Base-by-base conservation (phyloP, 37 sponge, comb jelly and placozoan genomes). In the Geodia barretti region DNA sequence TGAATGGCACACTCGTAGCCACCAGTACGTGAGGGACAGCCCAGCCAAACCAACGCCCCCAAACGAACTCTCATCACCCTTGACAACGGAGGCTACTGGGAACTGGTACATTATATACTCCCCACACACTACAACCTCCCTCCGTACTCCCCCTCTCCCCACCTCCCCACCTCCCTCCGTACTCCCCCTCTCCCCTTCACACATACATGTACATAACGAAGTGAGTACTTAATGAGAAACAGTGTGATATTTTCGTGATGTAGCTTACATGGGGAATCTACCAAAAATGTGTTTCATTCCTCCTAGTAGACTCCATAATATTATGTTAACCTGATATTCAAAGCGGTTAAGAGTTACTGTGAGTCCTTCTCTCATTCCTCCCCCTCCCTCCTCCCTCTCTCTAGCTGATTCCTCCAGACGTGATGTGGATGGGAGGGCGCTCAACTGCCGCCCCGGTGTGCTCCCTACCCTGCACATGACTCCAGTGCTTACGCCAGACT, bases 401-500 rank as follows among this genome's bases (percentile, higher is more conserved):
- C 54, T 14, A 47, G 54, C 7, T 47, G 28, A 37, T 42, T 43
- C 75, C 83, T 65, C 83, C 83, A 32, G 7, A 36, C 30, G 0
- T 17, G 28, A 63, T 28, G 2, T 63, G 64, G 39, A 65, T 73
- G 83, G 74, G 26, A 35, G 35, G 1, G 33, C 14, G 29, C 11
- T 36, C 9, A 41, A 38, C 66, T 81, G 87, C 38, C 2, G 9
- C 83, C 79, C 93, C 93, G 3, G 37, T 34, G 11, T 93, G 93
- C 42, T 93, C 93, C 76, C 87, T 93, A 14, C 89, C 69, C 62
- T 93, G 39, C 90, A 89, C 83, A 93, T 93, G 40, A 64, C 21
- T 42, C 86, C 23, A 88, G 79, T 63, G 62, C 67, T 32, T 92
- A 85, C 64, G 74, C 78, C 38, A 58, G 89, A 1, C 70, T 86